Conservation (phyloP, 92 coral and sea anemone species). For the Phenganax marumi region DNA sequence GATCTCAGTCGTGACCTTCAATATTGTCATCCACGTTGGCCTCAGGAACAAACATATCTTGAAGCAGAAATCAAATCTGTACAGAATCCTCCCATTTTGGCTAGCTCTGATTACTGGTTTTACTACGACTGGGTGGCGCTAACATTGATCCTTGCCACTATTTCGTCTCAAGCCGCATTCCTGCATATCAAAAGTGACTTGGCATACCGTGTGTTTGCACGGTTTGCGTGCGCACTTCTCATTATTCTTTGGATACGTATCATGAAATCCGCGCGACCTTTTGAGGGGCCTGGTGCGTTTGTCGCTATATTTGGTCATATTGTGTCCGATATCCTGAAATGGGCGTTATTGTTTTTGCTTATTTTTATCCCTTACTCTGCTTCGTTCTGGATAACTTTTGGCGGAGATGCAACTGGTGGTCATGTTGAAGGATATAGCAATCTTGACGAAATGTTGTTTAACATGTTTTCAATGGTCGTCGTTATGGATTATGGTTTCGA, state of each 20-base stretch:
- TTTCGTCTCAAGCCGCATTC: slow-evolving; percentile 54
- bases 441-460: slow-evolving; percentile 72
- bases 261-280: slow-evolving; percentile 91
- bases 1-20: slow-evolving; percentile 42
- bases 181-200: slow-evolving; percentile 39
- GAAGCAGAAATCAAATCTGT: slow-evolving; percentile 43
- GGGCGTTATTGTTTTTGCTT: slow-evolving; percentile 71
- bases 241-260: slow-evolving; percentile 84
- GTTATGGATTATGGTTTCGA: slow-evolving; percentile 94
- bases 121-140: slow-evolving; percentile 46
- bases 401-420: slow-evolving; percentile 54
- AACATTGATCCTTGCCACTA: slow-evolving; percentile 29
- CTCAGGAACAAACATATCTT: slow-evolving; percentile 37
- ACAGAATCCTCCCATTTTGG: slow-evolving; percentile 38
- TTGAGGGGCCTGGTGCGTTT: slow-evolving; percentile 86
- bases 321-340: slow-evolving; percentile 74
- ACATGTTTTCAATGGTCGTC: slow-evolving; percentile 95
- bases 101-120: slow-evolving; percentile 41
- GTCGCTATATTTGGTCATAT: slow-evolving; percentile 91
- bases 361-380: slow-evolving; percentile 95
- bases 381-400: slow-evolving; percentile 97
- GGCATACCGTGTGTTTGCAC: slow-evolving; percentile 55
- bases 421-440: slow-evolving; percentile 71
- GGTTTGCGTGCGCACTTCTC: slow-evolving; percentile 75
- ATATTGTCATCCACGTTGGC: slow-evolving; percentile 47